Conservation (phyloP, 2,797 vertebrate genomes). For the Myioborus miniatus region DNA sequence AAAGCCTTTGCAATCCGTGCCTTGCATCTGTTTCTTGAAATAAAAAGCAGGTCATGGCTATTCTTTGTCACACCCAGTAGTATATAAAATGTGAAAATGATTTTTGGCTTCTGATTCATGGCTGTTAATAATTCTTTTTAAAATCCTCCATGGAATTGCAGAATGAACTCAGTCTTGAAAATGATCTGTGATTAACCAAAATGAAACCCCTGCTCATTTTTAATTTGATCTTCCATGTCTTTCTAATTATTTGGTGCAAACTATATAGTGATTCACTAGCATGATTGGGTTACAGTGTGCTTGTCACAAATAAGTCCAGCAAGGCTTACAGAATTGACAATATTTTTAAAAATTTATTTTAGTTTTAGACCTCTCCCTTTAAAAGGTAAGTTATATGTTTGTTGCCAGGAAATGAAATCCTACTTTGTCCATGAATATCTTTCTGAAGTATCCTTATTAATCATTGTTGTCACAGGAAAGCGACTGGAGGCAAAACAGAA, state of each 20-base stretch:
- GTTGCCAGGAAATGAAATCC: conserved; percentile 14
- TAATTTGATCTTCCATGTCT: neutral
- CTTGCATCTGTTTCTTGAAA: neutral
- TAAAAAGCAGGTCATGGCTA: neutral
- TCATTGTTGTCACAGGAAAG: conserved; percentile 29
- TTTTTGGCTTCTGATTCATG: neutral
- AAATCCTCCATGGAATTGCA: neutral
- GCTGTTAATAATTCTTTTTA: neutral
- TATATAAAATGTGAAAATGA: neutral
- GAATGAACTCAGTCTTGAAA: neutral
- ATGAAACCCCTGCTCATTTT: neutral
- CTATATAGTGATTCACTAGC: neutral
- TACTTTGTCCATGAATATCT: neutral
- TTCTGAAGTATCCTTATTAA: conserved; percentile 49
- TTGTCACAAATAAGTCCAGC: neutral
- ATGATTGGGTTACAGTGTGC: neutral
- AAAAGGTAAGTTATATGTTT: neutral
- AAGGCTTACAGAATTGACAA: neutral
- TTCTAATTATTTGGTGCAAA: neutral
- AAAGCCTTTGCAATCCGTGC: neutral
- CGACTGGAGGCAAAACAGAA: conserved; percentile 32
- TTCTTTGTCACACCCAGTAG: neutral
- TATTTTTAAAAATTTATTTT: conserved; percentile 11
- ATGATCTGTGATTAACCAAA: neutral
- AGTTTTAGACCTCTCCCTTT: neutral